Percentiles rank a stretch among this genome's conserved stretches.
These are phyloP conservation scores for Pogonus chalceus DNA, from an alignment of 1,140 invertebrate species.

Conservation along the genomic window DNA sequence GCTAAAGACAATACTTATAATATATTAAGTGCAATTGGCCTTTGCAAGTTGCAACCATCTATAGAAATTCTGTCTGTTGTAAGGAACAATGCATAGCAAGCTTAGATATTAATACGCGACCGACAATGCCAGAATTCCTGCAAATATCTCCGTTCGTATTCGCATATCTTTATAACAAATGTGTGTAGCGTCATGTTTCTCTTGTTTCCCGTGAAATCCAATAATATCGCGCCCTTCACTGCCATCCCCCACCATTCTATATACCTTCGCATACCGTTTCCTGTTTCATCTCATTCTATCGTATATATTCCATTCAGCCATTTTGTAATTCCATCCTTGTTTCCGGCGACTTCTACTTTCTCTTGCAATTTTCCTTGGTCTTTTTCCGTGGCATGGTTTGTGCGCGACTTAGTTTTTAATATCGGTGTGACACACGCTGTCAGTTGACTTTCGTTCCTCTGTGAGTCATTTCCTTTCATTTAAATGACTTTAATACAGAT, in stretches of 20 bases:
- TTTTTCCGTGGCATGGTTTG: not conserved
- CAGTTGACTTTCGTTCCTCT: not conserved
- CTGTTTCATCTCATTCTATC: not conserved
- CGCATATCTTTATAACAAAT: conserved; percentile 4
- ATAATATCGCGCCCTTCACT: not conserved
- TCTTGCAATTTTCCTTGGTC: too few species aligned
- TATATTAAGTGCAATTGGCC: too few species aligned
- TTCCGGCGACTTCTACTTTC: too few species aligned
- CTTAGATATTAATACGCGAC: not conserved
- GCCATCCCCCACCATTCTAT: not conserved
- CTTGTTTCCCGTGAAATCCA: not conserved
- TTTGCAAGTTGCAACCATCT: too few species aligned
- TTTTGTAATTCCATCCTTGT: too few species aligned
- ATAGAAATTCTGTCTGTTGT: too few species aligned
- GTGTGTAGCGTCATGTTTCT: not conserved
- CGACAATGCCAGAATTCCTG: not conserved
- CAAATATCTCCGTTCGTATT: too few species aligned
- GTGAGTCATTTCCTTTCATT: conserved; percentile 6
- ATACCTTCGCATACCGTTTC: not conserved
- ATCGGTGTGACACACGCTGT: not conserved
- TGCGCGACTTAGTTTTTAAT: conserved; percentile 1
- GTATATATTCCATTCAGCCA: too few species aligned
- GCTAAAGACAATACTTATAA: too few species aligned
- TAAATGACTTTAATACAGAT: conserved; percentile 6
- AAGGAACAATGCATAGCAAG: not conserved